Percentiles rank a stretch among this genome's conserved stretches.
phyloP scores from a whole-genome alignment of 2,888 invertebrate species.

The Caenorhabditis sinica region DNA sequence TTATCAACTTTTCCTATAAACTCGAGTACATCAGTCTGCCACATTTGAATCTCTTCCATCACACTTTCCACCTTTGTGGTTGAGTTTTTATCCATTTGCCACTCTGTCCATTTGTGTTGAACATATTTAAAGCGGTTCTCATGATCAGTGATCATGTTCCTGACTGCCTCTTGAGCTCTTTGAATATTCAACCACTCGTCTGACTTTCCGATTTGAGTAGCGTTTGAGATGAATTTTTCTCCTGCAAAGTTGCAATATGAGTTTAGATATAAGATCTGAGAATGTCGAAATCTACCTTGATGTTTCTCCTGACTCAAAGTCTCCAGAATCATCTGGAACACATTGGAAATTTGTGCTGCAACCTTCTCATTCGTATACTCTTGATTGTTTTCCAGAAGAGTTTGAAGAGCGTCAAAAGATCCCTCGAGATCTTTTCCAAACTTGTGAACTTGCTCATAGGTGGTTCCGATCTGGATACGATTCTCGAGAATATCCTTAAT shows the following conservation, averaged over 20 bases:
- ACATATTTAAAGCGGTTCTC: conserved; percentile 76
- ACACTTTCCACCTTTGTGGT: conserved; percentile 56
- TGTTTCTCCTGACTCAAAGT: conserved; percentile 79
- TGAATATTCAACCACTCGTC: conserved; percentile 70
- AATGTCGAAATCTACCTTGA: conserved; percentile 71
- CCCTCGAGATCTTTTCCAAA: conserved; percentile 79
- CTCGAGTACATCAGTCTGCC: conserved; percentile 77
- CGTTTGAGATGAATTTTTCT: conserved; percentile 78
- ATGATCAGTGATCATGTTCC: conserved; percentile 76
- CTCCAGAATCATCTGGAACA: conserved; percentile 80
- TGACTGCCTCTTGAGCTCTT: conserved; percentile 75
- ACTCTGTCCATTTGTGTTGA: conserved; percentile 77
- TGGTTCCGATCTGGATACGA: conserved; percentile 78
- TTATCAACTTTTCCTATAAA: conserved; percentile 62
- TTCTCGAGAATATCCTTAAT: conserved; percentile 77
- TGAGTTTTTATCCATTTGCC: conserved; percentile 71
- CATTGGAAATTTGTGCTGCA: conserved; percentile 79
- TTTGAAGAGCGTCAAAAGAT: conserved; percentile 77
- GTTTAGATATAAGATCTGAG: not conserved
- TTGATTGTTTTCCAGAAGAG: conserved; percentile 76
- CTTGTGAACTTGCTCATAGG: conserved; percentile 80
- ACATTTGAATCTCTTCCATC: conserved; percentile 79
- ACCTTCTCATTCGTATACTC: conserved; percentile 76
- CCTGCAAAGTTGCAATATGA: conserved; percentile 65
- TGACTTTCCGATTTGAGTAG: conserved; percentile 67